Conservation (phyloP, 2,113 vertebrate species). For the Eretmochelys imbricata region DNA sequence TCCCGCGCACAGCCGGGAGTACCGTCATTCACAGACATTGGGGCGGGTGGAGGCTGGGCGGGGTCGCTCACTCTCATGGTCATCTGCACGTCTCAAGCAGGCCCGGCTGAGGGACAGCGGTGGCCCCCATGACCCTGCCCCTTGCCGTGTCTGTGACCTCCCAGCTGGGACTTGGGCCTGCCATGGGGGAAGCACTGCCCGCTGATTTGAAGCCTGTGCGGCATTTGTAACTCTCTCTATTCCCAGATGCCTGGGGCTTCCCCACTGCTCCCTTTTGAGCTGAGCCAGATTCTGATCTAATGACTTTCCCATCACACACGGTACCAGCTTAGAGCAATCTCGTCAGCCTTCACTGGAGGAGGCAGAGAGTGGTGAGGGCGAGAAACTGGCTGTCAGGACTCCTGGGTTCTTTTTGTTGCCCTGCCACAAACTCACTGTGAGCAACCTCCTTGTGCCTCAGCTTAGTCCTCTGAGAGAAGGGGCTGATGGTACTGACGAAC, state of each 20-base stretch:
- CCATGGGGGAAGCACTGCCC: background rate
- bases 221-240: too few relatives aligned
- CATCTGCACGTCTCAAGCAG: too few relatives aligned
- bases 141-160: background rate
- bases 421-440: background rate
- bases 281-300: background rate
- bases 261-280: too few relatives aligned
- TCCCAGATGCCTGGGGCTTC: too few relatives aligned
- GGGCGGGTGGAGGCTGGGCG: too few relatives aligned
- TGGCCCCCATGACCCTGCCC: background rate
- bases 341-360: background rate
- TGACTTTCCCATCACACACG: background rate
- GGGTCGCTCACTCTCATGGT: too few relatives aligned
- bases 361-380: background rate
- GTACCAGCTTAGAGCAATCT: background rate
- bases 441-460: background rate
- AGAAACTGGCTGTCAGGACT: background rate
- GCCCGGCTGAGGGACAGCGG: too few relatives aligned
- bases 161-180: background rate
- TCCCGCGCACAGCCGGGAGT: too few relatives aligned
- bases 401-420: background rate
- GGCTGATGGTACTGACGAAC: background rate
- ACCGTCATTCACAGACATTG: too few relatives aligned
- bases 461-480: background rate
- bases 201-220: too few relatives aligned